Evolutionary conservation across 2,888 invertebrate species (phyloP).

Genomic region (Proisotoma minuta): DNA sequence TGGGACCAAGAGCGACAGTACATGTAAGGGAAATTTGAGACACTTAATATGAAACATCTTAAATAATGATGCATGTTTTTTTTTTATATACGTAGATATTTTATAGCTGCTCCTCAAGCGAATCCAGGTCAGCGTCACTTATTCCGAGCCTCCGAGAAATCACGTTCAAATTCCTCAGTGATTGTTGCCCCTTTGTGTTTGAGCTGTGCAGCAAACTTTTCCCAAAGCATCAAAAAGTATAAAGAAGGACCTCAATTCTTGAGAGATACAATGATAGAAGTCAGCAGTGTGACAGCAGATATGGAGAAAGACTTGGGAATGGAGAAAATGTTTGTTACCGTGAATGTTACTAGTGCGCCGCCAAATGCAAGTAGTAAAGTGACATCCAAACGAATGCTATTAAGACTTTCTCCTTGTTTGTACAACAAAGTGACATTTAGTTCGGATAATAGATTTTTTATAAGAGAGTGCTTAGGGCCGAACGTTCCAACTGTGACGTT

Average conservation of each 20-base stretch:
- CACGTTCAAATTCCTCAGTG: conserved; percentile 51
- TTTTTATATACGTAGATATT: conserved; percentile 60
- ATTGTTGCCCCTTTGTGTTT: conserved; percentile 50
- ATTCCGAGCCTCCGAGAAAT: conserved; percentile 61
- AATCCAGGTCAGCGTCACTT: conserved; percentile 76
- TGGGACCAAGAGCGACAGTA: conserved; percentile 70
- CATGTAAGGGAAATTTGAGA: conserved; percentile 57
- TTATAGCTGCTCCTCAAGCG: conserved; percentile 71
- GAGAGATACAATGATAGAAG: conserved; percentile 1
- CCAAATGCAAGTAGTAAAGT: background rate
- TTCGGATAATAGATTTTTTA: conserved; percentile 55
- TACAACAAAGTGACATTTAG: conserved; percentile 48
- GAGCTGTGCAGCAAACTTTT: conserved; percentile 50
- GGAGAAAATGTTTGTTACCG: conserved; percentile 20
- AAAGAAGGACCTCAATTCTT: background rate
- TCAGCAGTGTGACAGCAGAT: background rate
- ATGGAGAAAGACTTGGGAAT: conserved; percentile 20
- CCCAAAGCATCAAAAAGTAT: conserved; percentile 9
- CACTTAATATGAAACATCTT: background rate
- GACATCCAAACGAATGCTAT: conserved; percentile 25
- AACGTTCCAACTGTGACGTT: conserved; percentile 52
- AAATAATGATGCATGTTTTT: conserved; percentile 5
- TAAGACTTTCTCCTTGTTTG: conserved; percentile 39
- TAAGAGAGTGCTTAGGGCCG: conserved; percentile 72
- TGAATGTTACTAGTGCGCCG: background rate